phyloP scores from a whole-genome alignment of 2,888 invertebrate species.

The Celastrina argiolus region DNA sequence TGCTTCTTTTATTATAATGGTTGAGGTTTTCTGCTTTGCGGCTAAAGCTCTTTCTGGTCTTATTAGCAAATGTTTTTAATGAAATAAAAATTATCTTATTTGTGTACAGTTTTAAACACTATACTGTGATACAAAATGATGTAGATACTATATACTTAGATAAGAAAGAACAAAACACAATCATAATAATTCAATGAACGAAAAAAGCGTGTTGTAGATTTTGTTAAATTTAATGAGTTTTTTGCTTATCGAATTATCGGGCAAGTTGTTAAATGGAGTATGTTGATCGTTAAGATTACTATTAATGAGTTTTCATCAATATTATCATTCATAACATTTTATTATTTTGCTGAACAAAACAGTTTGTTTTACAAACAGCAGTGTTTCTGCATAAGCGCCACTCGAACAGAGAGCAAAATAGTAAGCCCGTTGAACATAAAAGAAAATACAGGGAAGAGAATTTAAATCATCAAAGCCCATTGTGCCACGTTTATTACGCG shows the following conservation, averaged over 20 bases:
- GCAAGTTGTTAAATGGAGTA: not conserved
- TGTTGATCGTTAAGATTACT: too few species aligned
- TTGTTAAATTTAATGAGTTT: not conserved
- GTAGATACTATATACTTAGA: too few species aligned
- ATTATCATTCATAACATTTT: not conserved
- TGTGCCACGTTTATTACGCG: slow-evolving; percentile 37
- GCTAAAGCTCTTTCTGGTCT: not conserved
- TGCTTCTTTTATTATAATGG: not conserved
- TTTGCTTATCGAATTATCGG: not conserved
- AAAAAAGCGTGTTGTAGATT: not conserved
- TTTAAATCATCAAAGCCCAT: slow-evolving; percentile 58
- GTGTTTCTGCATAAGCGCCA: slow-evolving; percentile 11
- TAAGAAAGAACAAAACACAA: not conserved
- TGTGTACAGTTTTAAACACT: too few species aligned
- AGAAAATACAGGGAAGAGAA: slow-evolving; percentile 51
- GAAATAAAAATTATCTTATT: not conserved
- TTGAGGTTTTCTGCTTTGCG: not conserved
- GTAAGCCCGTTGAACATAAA: slow-evolving; percentile 49
- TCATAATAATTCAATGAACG: not conserved
- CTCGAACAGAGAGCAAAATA: slow-evolving; percentile 32
- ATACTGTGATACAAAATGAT: too few species aligned
- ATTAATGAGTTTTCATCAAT: too few species aligned
- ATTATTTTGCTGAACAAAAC: not conserved
- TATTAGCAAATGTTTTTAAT: not conserved
- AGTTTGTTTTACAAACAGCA: slow-evolving; percentile 12